phyloP scores from a whole-genome alignment of 2,888 invertebrate species.

The Melipona beecheii region DNA sequence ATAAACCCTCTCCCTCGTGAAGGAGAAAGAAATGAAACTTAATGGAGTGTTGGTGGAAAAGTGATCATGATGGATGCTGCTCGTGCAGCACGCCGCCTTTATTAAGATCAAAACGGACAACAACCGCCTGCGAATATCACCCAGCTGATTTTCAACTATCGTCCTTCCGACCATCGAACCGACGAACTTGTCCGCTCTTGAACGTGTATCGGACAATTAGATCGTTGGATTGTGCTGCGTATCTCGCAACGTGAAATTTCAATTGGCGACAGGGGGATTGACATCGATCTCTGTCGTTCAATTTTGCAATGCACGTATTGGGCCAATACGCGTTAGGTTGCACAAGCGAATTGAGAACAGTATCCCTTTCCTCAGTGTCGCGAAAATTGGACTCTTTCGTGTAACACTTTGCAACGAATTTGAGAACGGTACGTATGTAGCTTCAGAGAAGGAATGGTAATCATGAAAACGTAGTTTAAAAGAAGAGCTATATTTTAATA shows the following conservation, averaged over 20 bases:
- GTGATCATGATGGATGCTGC: constrained; percentile 55
- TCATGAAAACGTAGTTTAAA: no score
- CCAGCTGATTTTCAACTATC: background rate
- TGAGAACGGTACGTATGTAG: no score
- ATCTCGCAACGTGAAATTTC: background rate
- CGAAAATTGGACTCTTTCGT: no score
- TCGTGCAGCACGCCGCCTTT: constrained; percentile 16
- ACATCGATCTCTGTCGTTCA: background rate
- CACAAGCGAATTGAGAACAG: no score
- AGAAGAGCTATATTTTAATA: no score
- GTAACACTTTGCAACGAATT: no score
- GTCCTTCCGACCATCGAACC: background rate
- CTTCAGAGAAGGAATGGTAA: no score
- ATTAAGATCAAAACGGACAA: constrained; percentile 33
- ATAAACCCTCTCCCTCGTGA: constrained; percentile 49
- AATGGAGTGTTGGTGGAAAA: constrained; percentile 57
- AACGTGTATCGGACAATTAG: background rate
- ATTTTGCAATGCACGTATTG: no score
- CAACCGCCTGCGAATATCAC: constrained; percentile 3
- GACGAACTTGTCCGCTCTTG: background rate
- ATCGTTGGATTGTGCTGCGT: background rate
- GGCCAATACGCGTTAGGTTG: no score
- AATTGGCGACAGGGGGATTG: background rate
- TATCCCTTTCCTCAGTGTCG: no score
- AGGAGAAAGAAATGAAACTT: constrained; percentile 58